A percentile compares a stretch with the other conserved stretches of the same genome.
Conservation (phyloP, 2,797 vertebrate species). For the Muraenolepis orangiensis region DNA sequence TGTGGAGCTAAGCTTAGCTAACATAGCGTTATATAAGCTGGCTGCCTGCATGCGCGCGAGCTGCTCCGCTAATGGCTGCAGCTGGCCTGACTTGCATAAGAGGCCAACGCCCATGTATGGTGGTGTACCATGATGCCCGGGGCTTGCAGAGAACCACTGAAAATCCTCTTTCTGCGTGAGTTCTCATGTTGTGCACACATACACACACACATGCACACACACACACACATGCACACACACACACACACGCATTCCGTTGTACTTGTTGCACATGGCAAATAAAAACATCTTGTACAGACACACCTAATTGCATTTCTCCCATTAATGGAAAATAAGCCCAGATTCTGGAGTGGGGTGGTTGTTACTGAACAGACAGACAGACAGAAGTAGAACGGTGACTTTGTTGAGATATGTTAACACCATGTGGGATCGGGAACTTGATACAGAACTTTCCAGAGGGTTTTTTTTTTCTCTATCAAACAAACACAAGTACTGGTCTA, state of each 20-base stretch:
- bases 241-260: too few relatives aligned
- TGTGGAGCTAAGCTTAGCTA: neutral
- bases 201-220: neutral
- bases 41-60: neutral
- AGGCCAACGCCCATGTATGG: neutral
- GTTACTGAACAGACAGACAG: neutral
- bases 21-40: neutral
- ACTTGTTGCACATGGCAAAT: too few relatives aligned
- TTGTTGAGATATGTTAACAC: neutral
- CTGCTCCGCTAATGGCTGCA: neutral
- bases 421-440: neutral
- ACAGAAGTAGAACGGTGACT: neutral
- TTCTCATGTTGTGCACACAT: too few relatives aligned
- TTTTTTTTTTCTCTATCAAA: too few relatives aligned
- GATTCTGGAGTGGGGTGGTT: neutral
- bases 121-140: too few relatives aligned
- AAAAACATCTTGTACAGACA: too few relatives aligned
- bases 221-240: neutral
- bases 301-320: neutral
- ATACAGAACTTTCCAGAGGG: neutral
- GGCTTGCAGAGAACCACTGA: too few relatives aligned
- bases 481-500: too few relatives aligned
- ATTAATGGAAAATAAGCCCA: neutral
- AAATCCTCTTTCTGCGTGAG: too few relatives aligned
- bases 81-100: neutral